Evolutionary conservation across 2,113 vertebrate genomes (phyloP).

Genomic region (Thamnaconus septentrionalis): DNA sequence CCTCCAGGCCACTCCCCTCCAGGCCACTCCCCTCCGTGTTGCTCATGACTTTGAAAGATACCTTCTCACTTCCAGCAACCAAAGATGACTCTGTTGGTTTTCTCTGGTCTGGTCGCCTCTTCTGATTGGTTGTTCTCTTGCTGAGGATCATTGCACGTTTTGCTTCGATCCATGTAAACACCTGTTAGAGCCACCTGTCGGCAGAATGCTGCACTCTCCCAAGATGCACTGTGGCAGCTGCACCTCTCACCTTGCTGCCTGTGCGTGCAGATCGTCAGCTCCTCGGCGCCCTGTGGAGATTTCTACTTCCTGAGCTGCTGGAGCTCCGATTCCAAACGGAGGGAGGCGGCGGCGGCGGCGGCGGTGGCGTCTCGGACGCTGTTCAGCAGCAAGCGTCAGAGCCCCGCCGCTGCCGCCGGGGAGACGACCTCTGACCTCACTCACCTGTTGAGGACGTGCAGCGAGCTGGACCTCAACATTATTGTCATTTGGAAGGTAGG

Average conservation of each 20-base stretch:
- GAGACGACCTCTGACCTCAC: slow-evolving; percentile 57
- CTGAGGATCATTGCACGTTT: too few relatives aligned
- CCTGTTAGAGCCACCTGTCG: too few relatives aligned
- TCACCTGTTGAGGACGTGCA: slow-evolving; percentile 83
- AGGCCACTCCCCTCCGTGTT: too few relatives aligned
- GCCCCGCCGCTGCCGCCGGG: not conserved
- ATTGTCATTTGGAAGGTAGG: slow-evolving; percentile 92
- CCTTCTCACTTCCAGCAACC: too few relatives aligned
- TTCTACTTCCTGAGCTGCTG: slow-evolving; percentile 89
- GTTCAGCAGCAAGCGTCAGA: slow-evolving; percentile 27
- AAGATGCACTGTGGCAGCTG: too few relatives aligned
- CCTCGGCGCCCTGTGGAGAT: slow-evolving; percentile 93
- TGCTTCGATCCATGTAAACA: too few relatives aligned
- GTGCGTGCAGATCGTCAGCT: slow-evolving; percentile 86
- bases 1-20: too few relatives aligned
- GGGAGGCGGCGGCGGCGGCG: slow-evolving; percentile 31
- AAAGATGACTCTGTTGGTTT: too few relatives aligned
- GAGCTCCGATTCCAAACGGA: slow-evolving; percentile 74
- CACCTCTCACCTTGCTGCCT: not conserved
- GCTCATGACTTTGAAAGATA: too few relatives aligned
- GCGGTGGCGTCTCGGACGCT: slow-evolving; percentile 25
- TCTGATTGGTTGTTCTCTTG: too few relatives aligned
- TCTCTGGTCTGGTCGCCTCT: too few relatives aligned
- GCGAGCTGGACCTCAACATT: slow-evolving; percentile 88
- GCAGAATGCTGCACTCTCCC: too few relatives aligned